Base-by-base conservation (phyloP, 2,888 invertebrate genomes). In the Zelleria hepariella region DNA sequence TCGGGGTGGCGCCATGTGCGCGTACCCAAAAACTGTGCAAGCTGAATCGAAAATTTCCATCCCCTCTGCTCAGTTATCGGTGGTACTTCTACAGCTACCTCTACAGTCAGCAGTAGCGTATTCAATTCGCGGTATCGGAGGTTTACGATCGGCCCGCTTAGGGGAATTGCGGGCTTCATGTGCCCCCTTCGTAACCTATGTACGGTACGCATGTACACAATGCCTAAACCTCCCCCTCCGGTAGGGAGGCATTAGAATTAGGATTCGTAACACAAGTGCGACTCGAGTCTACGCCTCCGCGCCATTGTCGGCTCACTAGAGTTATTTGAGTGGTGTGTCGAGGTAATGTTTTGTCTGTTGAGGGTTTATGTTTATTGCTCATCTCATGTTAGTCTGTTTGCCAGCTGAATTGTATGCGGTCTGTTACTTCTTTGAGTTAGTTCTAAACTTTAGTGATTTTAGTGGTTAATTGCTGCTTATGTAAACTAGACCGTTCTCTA, bases 101-200 rank as follows among this genome's bases (percentile, higher is more conserved):
- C 32, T 10, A 42, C 32, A 42, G 32, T 42, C 32, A 42, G 47
- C 47, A 24, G 57, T 47, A 26, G 75, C 73, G 78, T 78, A 81
- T 85, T 85, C 84, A 84, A 86, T 86, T 82, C 84, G 83, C 70
- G 83, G 83, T 86, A 84, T 85, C 85, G 80, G 74, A 83, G 83
- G 82, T 83, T 86, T 86, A 84, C 82, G 83, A 86, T 83, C 84
- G 78, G 75, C 78, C 81, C 80, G 82, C 83, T 82, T 77, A 79
- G 85, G 86, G 85, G 85, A 84, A 85, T 84, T 85, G 83, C 74
- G 84, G 85, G 77, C 78, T 77, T 71, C 77, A 76, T 78, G 78
- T 78, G 76, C 79, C 76, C 79, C 82, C 80, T 74, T 51, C 53
- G 20, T 57, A 58, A 20, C 51, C 59, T 77, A 74, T 73, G 68